Evolutionary conservation across 2,113 vertebrate species (phyloP).

Genomic region (Phasianus colchicus): DNA sequence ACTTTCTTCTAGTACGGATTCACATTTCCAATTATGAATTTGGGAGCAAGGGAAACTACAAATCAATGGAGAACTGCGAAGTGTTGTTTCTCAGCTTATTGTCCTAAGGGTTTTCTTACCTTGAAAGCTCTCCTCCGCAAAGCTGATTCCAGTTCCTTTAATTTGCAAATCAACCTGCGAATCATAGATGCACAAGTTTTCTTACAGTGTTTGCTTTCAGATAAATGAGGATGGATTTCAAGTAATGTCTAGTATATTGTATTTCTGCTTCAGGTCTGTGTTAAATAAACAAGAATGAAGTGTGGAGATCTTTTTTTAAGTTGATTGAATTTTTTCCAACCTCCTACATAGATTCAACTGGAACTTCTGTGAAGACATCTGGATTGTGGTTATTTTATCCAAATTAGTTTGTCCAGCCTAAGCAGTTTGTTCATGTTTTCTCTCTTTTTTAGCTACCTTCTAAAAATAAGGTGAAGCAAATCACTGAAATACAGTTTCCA

Average conservation of each 20-base stretch:
- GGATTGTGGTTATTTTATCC: neutral
- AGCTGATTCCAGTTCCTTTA: neutral
- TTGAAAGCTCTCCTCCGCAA: neutral
- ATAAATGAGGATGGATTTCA: neutral
- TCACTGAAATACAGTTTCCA: neutral
- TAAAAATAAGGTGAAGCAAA: constrained; percentile 20
- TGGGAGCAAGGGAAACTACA: neutral
- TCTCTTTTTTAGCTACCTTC: neutral
- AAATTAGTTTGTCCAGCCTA: neutral
- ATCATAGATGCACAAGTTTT: neutral
- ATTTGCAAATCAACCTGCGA: neutral
- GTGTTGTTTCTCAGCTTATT: neutral
- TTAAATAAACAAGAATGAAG: neutral
- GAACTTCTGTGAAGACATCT: neutral
- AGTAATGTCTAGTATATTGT: neutral
- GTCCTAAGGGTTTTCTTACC: neutral
- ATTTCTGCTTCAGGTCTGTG: neutral
- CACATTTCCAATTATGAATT: neutral
- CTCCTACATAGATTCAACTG: neutral
- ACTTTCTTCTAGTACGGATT: neutral
- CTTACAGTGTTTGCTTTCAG: neutral
- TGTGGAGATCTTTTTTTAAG: fast-evolving
- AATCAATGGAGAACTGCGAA: neutral
- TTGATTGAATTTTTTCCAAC: neutral
- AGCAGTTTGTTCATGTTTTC: neutral